Conservation (phyloP, 2,797 vertebrate species). For the Melanotaenia parkinsoni region DNA sequence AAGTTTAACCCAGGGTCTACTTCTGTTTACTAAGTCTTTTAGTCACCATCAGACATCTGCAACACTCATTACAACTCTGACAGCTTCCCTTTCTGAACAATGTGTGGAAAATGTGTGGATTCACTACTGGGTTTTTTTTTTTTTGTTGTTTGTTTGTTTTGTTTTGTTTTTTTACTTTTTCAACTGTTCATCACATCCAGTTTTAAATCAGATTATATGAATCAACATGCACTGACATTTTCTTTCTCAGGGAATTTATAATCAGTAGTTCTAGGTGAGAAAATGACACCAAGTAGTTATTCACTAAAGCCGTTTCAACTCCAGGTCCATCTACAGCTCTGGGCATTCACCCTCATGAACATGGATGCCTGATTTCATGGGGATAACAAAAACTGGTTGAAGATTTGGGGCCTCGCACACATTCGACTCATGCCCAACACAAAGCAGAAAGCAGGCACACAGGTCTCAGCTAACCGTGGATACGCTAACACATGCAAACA, state of each 20-base stretch:
- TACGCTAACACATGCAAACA: slow-evolving; percentile 58
- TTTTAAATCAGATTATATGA: slow-evolving; percentile 16
- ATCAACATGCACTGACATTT: slow-evolving; percentile 14
- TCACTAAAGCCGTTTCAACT: slow-evolving; percentile 25
- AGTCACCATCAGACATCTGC: neutral
- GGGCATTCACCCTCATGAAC: slow-evolving; percentile 64
- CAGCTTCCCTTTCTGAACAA: neutral
- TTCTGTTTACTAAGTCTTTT: neutral
- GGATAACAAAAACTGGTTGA: slow-evolving; percentile 52
- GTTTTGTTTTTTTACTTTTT: slow-evolving; percentile 1
- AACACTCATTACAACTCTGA: neutral
- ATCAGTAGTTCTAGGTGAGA: slow-evolving; percentile 18
- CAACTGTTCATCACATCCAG: slow-evolving; percentile 1
- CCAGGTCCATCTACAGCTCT: slow-evolving; percentile 32
- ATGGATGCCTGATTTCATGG: slow-evolving; percentile 74
- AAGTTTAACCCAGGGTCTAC: neutral
- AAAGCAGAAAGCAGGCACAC: slow-evolving; percentile 33
- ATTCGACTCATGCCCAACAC: slow-evolving; percentile 45
- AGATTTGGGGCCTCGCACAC: slow-evolving; percentile 46
- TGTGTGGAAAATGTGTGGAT: neutral
- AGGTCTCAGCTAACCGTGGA: slow-evolving; percentile 44
- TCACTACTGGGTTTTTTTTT: no score
- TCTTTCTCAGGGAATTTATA: neutral
- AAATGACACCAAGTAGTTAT: slow-evolving; percentile 29
- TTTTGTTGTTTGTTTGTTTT: neutral